phyloP scores from a whole-genome alignment of 1,140 invertebrate genomes.

The Thrips palmi region DNA sequence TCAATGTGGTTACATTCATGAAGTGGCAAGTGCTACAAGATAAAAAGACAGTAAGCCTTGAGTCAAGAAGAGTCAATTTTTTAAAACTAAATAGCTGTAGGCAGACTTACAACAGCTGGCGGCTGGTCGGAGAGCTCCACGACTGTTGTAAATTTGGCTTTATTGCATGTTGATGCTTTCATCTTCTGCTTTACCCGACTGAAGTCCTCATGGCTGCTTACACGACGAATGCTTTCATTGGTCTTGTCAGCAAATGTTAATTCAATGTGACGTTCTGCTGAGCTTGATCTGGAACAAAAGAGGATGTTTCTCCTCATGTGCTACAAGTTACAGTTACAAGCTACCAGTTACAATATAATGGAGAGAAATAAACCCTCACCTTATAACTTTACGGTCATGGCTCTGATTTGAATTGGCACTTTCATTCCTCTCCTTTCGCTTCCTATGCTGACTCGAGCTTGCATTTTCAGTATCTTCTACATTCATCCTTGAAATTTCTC shows the following conservation, averaged over 20 bases:
- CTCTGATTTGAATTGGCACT: constrained; percentile 32
- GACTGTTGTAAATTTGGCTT: too few relatives aligned
- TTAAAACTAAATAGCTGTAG: neutral
- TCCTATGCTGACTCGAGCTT: too few relatives aligned
- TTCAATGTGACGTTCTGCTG: constrained; percentile 17
- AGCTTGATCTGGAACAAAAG: constrained; percentile 17
- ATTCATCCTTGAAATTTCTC: too few relatives aligned
- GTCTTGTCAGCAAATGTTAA: constrained; percentile 18
- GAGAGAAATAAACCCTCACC: constrained; percentile 24
- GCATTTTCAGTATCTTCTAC: too few relatives aligned
- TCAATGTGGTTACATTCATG: neutral
- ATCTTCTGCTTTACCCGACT: constrained; percentile 10
- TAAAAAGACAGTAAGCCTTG: neutral
- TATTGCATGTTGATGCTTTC: too few relatives aligned
- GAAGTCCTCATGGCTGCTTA: constrained; percentile 45
- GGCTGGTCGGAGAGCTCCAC: neutral
- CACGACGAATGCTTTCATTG: constrained; percentile 32
- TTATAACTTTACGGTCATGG: constrained; percentile 55
- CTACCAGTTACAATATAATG: neutral
- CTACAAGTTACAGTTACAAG: constrained; percentile 1
- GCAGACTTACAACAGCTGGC: neutral
- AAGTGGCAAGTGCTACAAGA: neutral
- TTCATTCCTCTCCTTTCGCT: constrained; percentile 60
- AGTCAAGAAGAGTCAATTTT: neutral
- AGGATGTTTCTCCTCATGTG: neutral